Base-by-base conservation (phyloP, 2,888 invertebrate genomes). In the Ferdinandea cuprea region DNA sequence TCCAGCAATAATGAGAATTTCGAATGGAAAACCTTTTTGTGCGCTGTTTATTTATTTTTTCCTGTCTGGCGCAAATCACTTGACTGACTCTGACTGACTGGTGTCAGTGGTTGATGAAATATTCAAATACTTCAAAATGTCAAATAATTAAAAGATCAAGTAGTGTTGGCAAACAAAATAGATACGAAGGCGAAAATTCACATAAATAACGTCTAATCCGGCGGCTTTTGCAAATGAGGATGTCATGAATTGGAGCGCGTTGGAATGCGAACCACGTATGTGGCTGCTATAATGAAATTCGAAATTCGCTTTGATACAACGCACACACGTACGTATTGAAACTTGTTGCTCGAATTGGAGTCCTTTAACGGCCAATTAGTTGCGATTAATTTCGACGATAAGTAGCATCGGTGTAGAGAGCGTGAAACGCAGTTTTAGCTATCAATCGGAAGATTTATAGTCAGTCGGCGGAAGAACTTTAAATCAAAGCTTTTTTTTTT, bases 321-420 rank as follows among this genome's bases (percentile, higher is more conserved):
- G 46, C 28, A 68, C 9, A 15, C 54, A 21, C 4, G 5, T 1
- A n/a, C 7, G 0, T 1, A 42, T 1, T 15, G 15, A 17, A 30
- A 74, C 79, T 63, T 80, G 79, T 80, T 80, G 79, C 73, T n/a
- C n/a, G n/a, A n/a, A n/a, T n/a, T n/a, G 25, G 21, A 13, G 68
- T 48, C 48, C 68, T 74, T 63, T 48, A 42, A 46, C 48, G 35
- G 32, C 54, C 68, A 74, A 80, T 74, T 68, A 79, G 73, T 73
- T 48, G 30, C 48, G 54, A 61, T 73, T 79, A 79, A 73, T 73
- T 61, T 21, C 42, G 61, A 63, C 42, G 61, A 63, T 80, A 74
- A 73, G 68, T 63, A 68, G 46, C 63, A 54, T 40, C 19, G 46
- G 13, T 63, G 37, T 37, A 7, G 37, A 21, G 37, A 25, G 54